Evolutionary conservation across 1,140 invertebrate species (phyloP).

Genomic region (Pseudomyrmex cubaensis): DNA sequence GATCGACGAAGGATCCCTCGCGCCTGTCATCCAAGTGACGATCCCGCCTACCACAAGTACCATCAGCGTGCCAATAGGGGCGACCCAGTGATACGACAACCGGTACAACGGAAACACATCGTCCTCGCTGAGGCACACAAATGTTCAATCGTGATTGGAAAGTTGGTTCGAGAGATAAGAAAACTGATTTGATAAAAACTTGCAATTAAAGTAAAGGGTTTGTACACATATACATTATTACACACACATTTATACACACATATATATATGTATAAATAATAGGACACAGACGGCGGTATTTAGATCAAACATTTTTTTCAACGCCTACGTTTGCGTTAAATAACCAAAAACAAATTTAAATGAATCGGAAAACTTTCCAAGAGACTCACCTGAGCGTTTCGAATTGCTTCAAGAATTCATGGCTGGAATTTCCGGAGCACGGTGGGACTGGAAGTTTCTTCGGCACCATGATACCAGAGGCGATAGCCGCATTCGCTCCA

Average conservation of each 20-base stretch:
- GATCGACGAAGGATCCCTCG: conserved; percentile 85
- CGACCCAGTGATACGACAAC: conserved; percentile 92
- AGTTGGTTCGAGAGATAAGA: neutral
- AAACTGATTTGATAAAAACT: neutral
- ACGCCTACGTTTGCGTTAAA: too few relatives aligned
- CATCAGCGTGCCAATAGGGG: conserved; percentile 87
- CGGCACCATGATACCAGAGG: conserved; percentile 73
- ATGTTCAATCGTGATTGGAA: neutral
- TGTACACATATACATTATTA: too few relatives aligned
- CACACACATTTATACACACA: too few relatives aligned
- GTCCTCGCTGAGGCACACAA: conserved; percentile 76
- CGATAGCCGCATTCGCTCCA: conserved; percentile 78
- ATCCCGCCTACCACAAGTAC: conserved; percentile 89
- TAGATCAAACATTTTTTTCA: too few relatives aligned
- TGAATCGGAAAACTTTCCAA: conserved; percentile 26
- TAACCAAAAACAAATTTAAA: neutral
- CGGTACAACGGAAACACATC: conserved; percentile 89
- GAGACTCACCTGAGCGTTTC: conserved; percentile 74
- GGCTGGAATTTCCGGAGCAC: conserved; percentile 77
- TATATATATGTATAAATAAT: too few relatives aligned
- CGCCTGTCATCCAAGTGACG: conserved; percentile 89
- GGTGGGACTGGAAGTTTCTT: conserved; percentile 80
- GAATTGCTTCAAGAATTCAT: conserved; percentile 78
- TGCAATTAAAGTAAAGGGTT: too few relatives aligned
- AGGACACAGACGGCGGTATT: too few relatives aligned